Base-by-base conservation (phyloP, 2,797 vertebrate genomes). In the Iguana delicatissima region DNA sequence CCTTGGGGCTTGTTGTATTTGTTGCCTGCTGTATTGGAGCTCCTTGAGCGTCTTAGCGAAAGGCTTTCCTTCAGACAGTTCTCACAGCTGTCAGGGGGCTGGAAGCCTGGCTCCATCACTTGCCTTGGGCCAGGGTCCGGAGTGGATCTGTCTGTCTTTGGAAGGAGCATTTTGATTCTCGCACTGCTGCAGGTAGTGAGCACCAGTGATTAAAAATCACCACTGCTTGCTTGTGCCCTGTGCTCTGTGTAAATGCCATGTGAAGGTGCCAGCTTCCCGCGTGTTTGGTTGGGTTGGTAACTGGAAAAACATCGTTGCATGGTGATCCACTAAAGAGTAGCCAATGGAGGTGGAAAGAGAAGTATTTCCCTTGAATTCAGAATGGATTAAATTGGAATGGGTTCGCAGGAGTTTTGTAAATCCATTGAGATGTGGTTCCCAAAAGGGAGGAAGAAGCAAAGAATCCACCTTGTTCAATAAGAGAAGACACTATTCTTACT, bases 1-100 rank as follows among this genome's bases (percentile, higher is more conserved):
- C 81, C 93, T 26, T 72, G 6, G 90, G 95, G 94, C 90, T 84
- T 80, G 69, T 4, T n/a, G 42, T 46, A 46, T 46, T 74, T n/a
- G 42, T 18, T 0, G 89, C 92, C 42, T 90, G 4, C 76, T 0
- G 0, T 16, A 69, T 1, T 80, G 77, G 62, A n/a, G 74, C n/a
- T 80, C 1, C 57, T 2, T 20, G 20, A 35, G 22, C 22, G 0
- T 55, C 55, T 35, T 6, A 46, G 22, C 74, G 46, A 87, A 73
- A 74, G 10, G 88, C 84, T 67, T 76, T 9, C 73, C 29, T 38
- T 12, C 32, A n/a, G 38, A 18, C 57, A 64, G 6, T 8, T 16
- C 80, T 50, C 1, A 8, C 35, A 76, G 69, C 22, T 12, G 0
- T 52, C 38, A 46, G 9, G 13, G 26, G 69, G 26, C 9, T 16